These are phyloP conservation scores for Aptenodytes patagonicus DNA, from an alignment of 2,113 vertebrate species.

Conservation along the genomic window DNA sequence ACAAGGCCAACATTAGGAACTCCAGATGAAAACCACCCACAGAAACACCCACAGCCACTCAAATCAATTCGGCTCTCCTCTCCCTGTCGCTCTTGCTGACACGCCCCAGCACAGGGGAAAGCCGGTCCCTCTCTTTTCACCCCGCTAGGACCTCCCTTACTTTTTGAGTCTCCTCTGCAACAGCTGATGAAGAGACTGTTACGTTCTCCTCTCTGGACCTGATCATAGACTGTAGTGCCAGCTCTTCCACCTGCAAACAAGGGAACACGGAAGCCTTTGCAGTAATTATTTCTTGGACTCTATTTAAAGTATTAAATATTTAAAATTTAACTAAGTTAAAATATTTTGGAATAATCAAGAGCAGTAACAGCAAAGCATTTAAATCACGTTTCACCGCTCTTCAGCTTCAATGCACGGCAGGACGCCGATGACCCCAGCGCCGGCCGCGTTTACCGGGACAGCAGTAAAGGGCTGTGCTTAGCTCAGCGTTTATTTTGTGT, in stretches of 20 bases:
- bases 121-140: neutral
- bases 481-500: neutral
- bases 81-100: no score
- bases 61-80: fast-evolving
- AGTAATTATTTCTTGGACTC: no score
- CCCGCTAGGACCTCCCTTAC: slow-evolving; percentile 14
- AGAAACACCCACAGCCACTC: neutral
- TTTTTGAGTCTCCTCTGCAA: neutral
- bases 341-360: no score
- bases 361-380: neutral
- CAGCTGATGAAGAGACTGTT: neutral
- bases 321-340: neutral
- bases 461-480: neutral
- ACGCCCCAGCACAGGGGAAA: neutral
- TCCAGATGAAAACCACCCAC: fast-evolving
- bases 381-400: fast-evolving
- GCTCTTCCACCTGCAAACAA: slow-evolving; percentile 74
- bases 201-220: slow-evolving; percentile 21
- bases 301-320: no score
- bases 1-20: fast-evolving
- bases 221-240: slow-evolving; percentile 80
- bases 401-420: fast-evolving
- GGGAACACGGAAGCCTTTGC: neutral
- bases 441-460: neutral
- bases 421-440: neutral